Evolutionary conservation across 2,113 vertebrate genomes (phyloP).

Genomic region (Melanotaenia duboulayi): DNA sequence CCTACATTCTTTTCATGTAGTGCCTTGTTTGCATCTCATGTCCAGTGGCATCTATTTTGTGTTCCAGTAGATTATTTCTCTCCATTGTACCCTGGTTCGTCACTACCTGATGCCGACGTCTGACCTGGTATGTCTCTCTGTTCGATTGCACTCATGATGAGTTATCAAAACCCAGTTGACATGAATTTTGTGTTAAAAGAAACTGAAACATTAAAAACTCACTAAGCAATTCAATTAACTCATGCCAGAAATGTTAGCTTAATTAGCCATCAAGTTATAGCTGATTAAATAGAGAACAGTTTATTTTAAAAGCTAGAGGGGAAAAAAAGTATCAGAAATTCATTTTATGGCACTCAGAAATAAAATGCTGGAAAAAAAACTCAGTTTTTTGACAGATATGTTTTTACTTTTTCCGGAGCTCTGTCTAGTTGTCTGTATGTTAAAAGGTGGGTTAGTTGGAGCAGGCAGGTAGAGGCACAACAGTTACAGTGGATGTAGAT

Average conservation of each 20-base stretch:
- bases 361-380: neutral
- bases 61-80: too few species aligned
- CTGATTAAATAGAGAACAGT: neutral
- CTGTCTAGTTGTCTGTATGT: conserved; percentile 8
- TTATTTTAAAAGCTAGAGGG: neutral
- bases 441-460: conserved; percentile 7
- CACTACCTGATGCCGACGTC: too few species aligned
- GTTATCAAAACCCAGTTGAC: neutral
- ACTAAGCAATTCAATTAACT: conserved; percentile 1
- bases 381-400: neutral
- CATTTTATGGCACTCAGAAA: neutral
- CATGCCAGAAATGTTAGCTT: neutral
- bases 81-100: too few species aligned
- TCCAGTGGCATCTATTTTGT: too few species aligned
- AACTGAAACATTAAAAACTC: neutral
- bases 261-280: neutral
- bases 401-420: neutral
- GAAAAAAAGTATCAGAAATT: neutral
- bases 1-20: too few species aligned
- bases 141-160: too few species aligned
- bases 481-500: conserved; percentile 20
- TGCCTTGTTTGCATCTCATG: too few species aligned
- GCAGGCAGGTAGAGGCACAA: conserved; percentile 48
- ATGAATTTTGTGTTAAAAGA: neutral
- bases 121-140: too few species aligned